phyloP scores from a whole-genome alignment of 2,888 invertebrate species.

The Mamestra brassicae region DNA sequence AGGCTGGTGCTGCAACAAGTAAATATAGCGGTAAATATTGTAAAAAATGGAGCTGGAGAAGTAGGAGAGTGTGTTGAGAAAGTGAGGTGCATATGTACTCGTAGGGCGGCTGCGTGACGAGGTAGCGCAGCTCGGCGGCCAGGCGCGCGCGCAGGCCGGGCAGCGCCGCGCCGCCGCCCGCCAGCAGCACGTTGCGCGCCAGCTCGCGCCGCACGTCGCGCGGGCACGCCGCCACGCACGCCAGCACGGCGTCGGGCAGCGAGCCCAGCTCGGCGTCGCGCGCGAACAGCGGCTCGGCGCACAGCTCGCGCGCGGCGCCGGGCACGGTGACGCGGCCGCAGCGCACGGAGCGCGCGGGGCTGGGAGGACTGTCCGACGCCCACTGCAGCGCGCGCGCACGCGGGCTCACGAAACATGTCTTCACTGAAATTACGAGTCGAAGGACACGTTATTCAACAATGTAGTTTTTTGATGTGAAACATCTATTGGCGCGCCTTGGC shows the following conservation, averaged over 20 bases:
- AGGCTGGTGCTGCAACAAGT: constrained; percentile 65
- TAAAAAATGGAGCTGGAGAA: too few relatives aligned
- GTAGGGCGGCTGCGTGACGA: constrained; percentile 92
- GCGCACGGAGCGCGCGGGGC: constrained; percentile 45
- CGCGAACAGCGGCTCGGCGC: constrained; percentile 96
- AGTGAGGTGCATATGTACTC: not conserved
- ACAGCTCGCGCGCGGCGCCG: constrained; percentile 94
- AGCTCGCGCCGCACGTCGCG: constrained; percentile 93
- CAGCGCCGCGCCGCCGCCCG: constrained; percentile 96
- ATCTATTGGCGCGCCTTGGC: too few relatives aligned
- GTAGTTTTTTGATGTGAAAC: not conserved
- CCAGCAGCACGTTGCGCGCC: constrained; percentile 95
- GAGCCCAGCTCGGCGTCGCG: constrained; percentile 93
- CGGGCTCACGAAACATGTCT: constrained; percentile 97
- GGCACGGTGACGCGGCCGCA: constrained; percentile 91
- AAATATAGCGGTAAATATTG: not conserved
- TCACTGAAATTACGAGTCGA: constrained; percentile 87
- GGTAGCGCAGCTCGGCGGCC: constrained; percentile 93
- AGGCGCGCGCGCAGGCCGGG: constrained; percentile 96
- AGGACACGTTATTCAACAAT: not conserved
- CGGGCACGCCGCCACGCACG: constrained; percentile 43
- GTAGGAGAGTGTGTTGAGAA: too few relatives aligned
- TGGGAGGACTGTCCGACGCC: constrained; percentile 1
- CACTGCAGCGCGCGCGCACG: constrained; percentile 92
- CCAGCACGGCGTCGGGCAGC: constrained; percentile 95